Evolutionary conservation across 2,113 vertebrate genomes (phyloP).

Genomic region (Gymnobelideus leadbeateri): DNA sequence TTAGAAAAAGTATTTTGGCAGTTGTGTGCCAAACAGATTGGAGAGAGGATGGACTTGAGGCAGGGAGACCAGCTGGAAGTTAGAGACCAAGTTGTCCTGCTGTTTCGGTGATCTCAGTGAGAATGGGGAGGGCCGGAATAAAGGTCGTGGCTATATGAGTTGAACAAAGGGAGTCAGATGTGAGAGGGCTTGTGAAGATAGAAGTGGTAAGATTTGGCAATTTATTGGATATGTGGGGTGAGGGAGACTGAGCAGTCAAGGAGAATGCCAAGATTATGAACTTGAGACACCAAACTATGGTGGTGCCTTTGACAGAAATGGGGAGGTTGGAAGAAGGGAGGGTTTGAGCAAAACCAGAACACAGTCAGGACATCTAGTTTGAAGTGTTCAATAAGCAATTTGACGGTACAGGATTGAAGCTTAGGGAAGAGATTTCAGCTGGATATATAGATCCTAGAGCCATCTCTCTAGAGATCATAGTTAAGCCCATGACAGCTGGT

Average conservation of each 20-base stretch:
- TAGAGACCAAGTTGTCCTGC: too few species aligned
- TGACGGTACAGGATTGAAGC: neutral
- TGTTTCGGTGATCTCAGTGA: neutral
- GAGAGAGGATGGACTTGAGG: neutral
- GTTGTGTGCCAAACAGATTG: neutral
- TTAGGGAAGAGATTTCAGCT: neutral
- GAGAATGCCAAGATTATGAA: neutral
- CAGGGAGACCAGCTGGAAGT: neutral
- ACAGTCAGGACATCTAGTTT: neutral
- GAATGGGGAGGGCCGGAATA: neutral
- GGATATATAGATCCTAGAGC: neutral
- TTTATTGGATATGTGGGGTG: too few species aligned
- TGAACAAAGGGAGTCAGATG: neutral
- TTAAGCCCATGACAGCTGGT: neutral
- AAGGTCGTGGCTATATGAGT: neutral
- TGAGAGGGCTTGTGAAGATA: too few species aligned
- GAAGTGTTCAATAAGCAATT: neutral
- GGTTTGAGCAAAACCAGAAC: neutral
- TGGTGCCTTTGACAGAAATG: neutral
- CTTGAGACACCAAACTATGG: neutral
- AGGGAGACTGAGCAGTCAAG: neutral
- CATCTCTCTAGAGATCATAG: too few species aligned
- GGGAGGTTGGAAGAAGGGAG: neutral
- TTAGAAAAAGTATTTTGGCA: neutral
- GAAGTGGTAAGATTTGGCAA: too few species aligned